Base-by-base conservation (phyloP, 2,888 invertebrate species). In the Patella caerulea region DNA sequence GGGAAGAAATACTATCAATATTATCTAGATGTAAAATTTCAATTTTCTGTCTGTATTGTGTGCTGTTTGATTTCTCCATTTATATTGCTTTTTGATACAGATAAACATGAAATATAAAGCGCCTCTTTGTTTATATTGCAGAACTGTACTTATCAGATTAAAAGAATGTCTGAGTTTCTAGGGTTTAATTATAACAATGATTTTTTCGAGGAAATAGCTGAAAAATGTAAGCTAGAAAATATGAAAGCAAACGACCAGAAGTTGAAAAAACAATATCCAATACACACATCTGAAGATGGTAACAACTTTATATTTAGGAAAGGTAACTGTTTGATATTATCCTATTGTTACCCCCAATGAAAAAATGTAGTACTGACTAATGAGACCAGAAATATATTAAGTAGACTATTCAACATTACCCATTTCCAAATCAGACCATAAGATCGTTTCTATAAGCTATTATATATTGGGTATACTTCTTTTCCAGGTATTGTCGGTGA, bases 401-500 rank as follows among this genome's bases (percentile, higher is more conserved):
- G 2, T 29, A 3, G 29, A 3, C 29, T 2, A 29, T 29, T 29
- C 29, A 29, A 29, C 3, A 2, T 29, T 29, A 29, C 29, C 29
- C 29, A 3, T 59, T 45, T 9, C 24, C 34, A 14, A 59, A 2
- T 65, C 65, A 9, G 0, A 65, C 2, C 19, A 24, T 14, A 65
- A 2, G 19, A 7, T 11, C 19, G 9, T 24, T 24, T 1, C 2
- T 12, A 65, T 9, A 2, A 3, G 2, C 14, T 17, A 45, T 72
- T n/a, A 34, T 53, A n/a, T 72, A 17, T 12, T 72, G 52, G 15
- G 45, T 9, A 45, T 45, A 45, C 9, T 45, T 45, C 7, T 45
- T 56, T 70, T 29, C 34, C 73, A 79, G 79, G 79, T 0, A 65
- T 71, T 11, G 76, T 79, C n/a, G 79, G 79, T 9, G 79, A 79